phyloP scores from a whole-genome alignment of 2,888 invertebrate species.

The Lottia gigantea region DNA sequence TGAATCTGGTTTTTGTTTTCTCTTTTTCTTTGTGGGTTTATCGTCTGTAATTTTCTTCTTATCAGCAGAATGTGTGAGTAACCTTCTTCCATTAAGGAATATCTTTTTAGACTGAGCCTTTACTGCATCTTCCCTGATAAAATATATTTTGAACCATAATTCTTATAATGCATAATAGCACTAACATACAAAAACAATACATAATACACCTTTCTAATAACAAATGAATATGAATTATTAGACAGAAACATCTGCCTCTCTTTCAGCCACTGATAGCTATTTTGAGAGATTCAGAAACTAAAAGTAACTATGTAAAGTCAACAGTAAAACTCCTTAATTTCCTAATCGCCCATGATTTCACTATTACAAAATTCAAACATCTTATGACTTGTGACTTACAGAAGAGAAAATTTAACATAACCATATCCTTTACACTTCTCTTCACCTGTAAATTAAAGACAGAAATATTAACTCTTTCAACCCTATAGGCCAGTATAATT shows the following conservation, averaged over 20 bases:
- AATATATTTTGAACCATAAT: conserved; percentile 3
- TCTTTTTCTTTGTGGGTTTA: conserved; percentile 3
- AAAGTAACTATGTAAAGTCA: too few relatives aligned
- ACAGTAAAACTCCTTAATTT: too few relatives aligned
- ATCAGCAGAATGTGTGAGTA: conserved; percentile 46
- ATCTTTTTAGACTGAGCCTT: conserved; percentile 48
- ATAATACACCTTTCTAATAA: too few relatives aligned
- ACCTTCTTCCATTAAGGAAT: conserved; percentile 46
- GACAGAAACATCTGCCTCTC: too few relatives aligned
- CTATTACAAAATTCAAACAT: too few relatives aligned
- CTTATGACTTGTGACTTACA: conserved; percentile 39
- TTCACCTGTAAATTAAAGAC: conserved; percentile 39
- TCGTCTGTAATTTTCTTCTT: conserved; percentile 35
- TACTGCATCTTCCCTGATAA: conserved; percentile 57
- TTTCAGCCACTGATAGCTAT: too few relatives aligned
- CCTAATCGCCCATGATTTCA: too few relatives aligned
- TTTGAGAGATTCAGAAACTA: too few relatives aligned
- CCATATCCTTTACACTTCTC: conserved; percentile 58
- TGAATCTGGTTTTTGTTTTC: conserved; percentile 1
- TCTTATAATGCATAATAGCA: neutral
- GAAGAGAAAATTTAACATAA: conserved; percentile 53
- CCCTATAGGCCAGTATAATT: too few relatives aligned
- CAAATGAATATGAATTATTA: too few relatives aligned
- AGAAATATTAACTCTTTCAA: too few relatives aligned
- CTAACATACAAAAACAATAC: neutral